A percentile compares a stretch with the other conserved stretches of the same genome.
Conservation (phyloP, 2,797 vertebrate genomes). For the Labeo calbasu region DNA sequence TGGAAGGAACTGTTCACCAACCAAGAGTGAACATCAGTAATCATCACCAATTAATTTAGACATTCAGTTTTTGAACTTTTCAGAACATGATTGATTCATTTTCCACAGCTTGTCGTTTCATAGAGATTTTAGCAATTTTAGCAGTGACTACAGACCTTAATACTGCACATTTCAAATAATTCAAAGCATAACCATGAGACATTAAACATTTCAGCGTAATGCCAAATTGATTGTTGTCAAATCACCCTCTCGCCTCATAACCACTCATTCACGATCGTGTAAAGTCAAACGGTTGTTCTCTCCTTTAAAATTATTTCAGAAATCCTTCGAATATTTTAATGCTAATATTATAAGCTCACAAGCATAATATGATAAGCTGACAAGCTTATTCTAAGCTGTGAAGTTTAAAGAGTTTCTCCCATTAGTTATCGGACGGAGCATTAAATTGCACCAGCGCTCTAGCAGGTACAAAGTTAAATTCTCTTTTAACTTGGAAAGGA, state of each 20-base stretch:
- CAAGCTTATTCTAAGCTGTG: slow-evolving; percentile 86
- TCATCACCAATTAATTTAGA: background rate
- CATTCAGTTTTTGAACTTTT: background rate
- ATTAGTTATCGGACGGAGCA: slow-evolving; percentile 83
- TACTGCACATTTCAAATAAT: slow-evolving; percentile 27
- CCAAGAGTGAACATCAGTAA: background rate
- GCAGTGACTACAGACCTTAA: background rate
- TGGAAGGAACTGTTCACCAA: background rate
- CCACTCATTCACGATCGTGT: slow-evolving; percentile 66
- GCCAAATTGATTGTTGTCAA: slow-evolving; percentile 39
- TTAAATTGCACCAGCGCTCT: slow-evolving; percentile 78
- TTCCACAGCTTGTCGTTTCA: background rate
- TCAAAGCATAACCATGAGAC: slow-evolving; percentile 19
- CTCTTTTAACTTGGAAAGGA: slow-evolving; percentile 74
- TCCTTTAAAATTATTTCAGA: slow-evolving; percentile 80
- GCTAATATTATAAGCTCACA: slow-evolving; percentile 88
- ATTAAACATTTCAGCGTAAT: slow-evolving; percentile 23
- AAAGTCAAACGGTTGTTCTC: slow-evolving; percentile 75
- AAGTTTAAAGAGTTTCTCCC: slow-evolving; percentile 85
- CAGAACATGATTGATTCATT: background rate
- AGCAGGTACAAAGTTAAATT: slow-evolving; percentile 83
- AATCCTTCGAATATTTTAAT: slow-evolving; percentile 81
- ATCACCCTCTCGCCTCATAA: slow-evolving; percentile 32
- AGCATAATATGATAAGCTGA: slow-evolving; percentile 87
- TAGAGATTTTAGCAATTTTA: background rate